Conservation (phyloP, 2,113 vertebrate genomes). For the Opisthocomus hoazin region DNA sequence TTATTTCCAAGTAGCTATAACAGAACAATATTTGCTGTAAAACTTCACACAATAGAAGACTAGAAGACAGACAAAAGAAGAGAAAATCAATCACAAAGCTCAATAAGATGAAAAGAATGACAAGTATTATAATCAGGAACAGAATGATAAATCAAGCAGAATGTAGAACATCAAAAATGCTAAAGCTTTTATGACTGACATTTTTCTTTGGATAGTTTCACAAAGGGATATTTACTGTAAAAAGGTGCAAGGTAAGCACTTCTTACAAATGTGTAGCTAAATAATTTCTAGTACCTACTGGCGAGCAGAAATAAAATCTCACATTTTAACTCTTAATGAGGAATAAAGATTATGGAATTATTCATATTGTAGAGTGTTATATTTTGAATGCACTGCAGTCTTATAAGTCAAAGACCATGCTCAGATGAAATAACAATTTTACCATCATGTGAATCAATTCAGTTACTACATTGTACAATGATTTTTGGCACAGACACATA, state of each 20-base stretch:
- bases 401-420: neutral
- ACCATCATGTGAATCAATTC: neutral
- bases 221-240: slow-evolving; percentile 7
- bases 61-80: neutral
- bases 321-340: neutral
- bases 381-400: neutral
- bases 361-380: neutral
- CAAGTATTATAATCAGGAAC: neutral
- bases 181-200: neutral
- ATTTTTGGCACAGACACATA: neutral
- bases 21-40: neutral
- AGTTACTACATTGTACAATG: neutral
- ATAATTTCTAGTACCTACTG: neutral
- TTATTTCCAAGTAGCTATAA: neutral
- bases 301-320: neutral
- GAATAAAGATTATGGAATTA: neutral
- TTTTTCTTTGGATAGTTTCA: neutral
- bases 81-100: neutral
- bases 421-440: neutral
- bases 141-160: slow-evolving; percentile 16
- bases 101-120: neutral
- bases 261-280: neutral
- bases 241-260: neutral
- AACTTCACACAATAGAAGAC: neutral
- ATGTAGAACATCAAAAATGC: neutral